Evolutionary conservation across 2,797 vertebrate species (phyloP).

Genomic region (Sparus aurata): DNA sequence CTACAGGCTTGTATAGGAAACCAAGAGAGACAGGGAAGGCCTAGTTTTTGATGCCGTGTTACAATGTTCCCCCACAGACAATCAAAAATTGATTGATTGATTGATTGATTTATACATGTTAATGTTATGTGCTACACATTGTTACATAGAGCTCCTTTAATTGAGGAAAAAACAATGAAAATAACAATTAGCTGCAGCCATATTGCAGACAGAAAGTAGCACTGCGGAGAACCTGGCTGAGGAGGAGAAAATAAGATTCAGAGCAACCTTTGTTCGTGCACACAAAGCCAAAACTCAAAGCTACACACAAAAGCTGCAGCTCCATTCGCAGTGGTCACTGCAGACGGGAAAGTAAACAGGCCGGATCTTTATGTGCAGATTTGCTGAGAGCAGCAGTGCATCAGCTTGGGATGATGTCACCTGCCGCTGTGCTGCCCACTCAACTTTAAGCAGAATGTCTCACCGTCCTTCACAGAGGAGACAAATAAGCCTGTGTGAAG

Average conservation of each 20-base stretch:
- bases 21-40: too few relatives aligned
- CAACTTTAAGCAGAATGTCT: slow-evolving; percentile 4
- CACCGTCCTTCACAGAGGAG: slow-evolving; percentile 36
- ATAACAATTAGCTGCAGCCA: too few relatives aligned
- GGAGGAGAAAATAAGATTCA: neutral
- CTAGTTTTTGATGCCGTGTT: too few relatives aligned
- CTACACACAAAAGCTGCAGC: slow-evolving; percentile 26
- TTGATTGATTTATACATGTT: too few relatives aligned
- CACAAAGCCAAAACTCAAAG: slow-evolving; percentile 10
- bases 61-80: too few relatives aligned
- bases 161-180: too few relatives aligned
- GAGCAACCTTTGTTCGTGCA: slow-evolving; percentile 21
- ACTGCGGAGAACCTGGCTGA: neutral
- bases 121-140: too few relatives aligned
- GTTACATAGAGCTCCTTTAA: too few relatives aligned
- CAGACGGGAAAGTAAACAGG: slow-evolving; percentile 28
- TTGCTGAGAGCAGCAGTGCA: slow-evolving; percentile 47
- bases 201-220: neutral
- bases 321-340: slow-evolving; percentile 17
- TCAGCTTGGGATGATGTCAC: slow-evolving; percentile 50
- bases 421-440: slow-evolving; percentile 24
- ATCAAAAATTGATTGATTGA: too few relatives aligned
- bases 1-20: too few relatives aligned
- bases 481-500: slow-evolving; percentile 4
- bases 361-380: slow-evolving; percentile 26